phyloP scores from a whole-genome alignment of 2,113 vertebrate genomes.

The Embiotoca jacksoni region DNA sequence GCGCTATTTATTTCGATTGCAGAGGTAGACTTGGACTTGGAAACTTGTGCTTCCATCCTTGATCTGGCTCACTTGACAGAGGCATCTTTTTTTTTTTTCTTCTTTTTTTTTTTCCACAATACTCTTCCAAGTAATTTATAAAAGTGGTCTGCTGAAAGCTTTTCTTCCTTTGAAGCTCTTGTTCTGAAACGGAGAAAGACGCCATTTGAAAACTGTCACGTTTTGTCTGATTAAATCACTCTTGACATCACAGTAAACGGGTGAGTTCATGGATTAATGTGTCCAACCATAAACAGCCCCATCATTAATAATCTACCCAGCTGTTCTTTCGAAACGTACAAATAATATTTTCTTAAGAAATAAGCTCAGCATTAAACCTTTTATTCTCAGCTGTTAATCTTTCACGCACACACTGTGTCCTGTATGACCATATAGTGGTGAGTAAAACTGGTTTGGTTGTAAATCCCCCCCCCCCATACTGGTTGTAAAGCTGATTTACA shows the following conservation, averaged over 20 bases:
- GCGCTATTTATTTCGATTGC: constrained; percentile 18
- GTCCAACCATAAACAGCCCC: constrained; percentile 8
- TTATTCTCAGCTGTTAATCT: constrained; percentile 20
- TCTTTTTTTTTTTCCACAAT: constrained; percentile 35
- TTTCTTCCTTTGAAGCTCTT: constrained; percentile 54
- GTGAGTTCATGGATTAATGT: constrained; percentile 26
- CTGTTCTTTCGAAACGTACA: constrained; percentile 42
- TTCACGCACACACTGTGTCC: not conserved
- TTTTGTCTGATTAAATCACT: constrained; percentile 13
- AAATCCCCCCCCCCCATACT: constrained; percentile 32
- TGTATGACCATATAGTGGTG: constrained; percentile 14
- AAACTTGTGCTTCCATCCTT: constrained; percentile 46
- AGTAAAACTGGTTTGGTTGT: constrained; percentile 16
- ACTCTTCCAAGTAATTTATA: constrained; percentile 53
- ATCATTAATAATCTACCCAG: constrained; percentile 37
- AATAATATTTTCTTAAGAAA: constrained; percentile 24
- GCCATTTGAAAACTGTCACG: constrained; percentile 32
- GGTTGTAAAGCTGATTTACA: constrained; percentile 66
- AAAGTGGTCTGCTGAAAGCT: constrained; percentile 60
- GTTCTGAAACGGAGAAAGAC: constrained; percentile 48
- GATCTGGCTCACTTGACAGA: constrained; percentile 36
- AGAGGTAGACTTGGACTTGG: constrained; percentile 37
- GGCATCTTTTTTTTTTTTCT: constrained; percentile 21
- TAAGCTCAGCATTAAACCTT: not conserved
- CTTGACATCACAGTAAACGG: constrained; percentile 31